Conservation (phyloP, 1,140 invertebrate genomes). For the Amphibalanus amphitrite region DNA sequence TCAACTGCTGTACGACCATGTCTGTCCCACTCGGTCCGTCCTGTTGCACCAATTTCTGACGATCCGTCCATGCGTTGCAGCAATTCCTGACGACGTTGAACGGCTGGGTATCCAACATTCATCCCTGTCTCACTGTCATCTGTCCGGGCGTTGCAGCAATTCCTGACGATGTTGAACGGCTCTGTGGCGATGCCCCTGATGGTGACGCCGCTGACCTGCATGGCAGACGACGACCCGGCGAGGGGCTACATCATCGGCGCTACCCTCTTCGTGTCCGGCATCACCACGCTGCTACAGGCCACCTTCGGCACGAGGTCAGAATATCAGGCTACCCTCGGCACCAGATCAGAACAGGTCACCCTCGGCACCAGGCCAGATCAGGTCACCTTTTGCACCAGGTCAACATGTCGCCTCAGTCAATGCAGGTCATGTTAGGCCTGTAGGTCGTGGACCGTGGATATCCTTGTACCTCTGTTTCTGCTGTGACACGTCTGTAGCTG, state of each 20-base stretch:
- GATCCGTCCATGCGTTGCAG: too few species aligned
- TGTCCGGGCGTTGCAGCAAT: conserved; percentile 40
- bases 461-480: too few species aligned
- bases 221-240: conserved; percentile 55
- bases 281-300: conserved; percentile 60
- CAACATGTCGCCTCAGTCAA: too few species aligned
- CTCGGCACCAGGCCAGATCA: background rate
- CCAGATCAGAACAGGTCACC: background rate
- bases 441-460: too few species aligned
- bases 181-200: conserved; percentile 71
- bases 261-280: conserved; percentile 43
- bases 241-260: conserved; percentile 49
- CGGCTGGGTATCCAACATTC: background rate
- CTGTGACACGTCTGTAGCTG: too few species aligned
- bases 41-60: too few species aligned
- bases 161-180: conserved; percentile 69
- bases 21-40: too few species aligned
- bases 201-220: conserved; percentile 58
- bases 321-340: background rate
- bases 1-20: too few species aligned
- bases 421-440: too few species aligned
- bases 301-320: conserved; percentile 56
- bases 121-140: background rate
- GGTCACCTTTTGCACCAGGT: background rate
- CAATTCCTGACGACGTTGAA: conserved; percentile 3